These are phyloP conservation scores for Cataglyphis albicans DNA, from an alignment of 2,888 invertebrate genomes.

Conservation along the genomic window DNA sequence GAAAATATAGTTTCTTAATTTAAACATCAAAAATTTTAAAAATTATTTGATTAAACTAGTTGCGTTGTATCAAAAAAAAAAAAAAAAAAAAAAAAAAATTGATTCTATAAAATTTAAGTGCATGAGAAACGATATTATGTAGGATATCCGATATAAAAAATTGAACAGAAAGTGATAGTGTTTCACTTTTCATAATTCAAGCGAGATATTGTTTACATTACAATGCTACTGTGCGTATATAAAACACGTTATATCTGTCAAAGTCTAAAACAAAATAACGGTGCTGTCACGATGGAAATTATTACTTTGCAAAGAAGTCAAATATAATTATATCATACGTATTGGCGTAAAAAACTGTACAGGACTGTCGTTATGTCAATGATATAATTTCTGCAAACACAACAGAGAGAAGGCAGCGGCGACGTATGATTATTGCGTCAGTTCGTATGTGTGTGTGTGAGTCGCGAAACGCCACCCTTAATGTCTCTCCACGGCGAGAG, in stretches of 20 bases:
- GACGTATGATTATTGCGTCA: conserved; percentile 48
- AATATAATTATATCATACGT: conserved; percentile 44
- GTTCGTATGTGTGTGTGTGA: background rate
- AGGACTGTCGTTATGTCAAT: conserved; percentile 43
- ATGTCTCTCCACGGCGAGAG: conserved; percentile 27
- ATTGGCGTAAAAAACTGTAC: conserved; percentile 12
- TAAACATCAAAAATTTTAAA: background rate
- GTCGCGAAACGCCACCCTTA: conserved; percentile 48
- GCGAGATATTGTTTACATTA: conserved; percentile 6
- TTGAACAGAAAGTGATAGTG: background rate
- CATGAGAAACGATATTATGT: too few relatives aligned
- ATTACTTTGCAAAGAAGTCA: conserved; percentile 19
- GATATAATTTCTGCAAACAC: conserved; percentile 50
- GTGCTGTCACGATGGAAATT: conserved; percentile 36
- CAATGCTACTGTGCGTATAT: background rate
- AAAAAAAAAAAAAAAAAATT: background rate
- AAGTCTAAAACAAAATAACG: conserved; percentile 31
- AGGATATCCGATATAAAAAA: background rate
- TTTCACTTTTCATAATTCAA: background rate
- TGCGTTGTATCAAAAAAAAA: background rate
- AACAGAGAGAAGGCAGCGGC: conserved; percentile 17
- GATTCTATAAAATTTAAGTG: background rate
- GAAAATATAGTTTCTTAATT: background rate
- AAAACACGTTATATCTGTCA: conserved; percentile 6
- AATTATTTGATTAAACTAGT: background rate